phyloP scores from a whole-genome alignment of 2,113 vertebrate genomes.

The Colius striatus region DNA sequence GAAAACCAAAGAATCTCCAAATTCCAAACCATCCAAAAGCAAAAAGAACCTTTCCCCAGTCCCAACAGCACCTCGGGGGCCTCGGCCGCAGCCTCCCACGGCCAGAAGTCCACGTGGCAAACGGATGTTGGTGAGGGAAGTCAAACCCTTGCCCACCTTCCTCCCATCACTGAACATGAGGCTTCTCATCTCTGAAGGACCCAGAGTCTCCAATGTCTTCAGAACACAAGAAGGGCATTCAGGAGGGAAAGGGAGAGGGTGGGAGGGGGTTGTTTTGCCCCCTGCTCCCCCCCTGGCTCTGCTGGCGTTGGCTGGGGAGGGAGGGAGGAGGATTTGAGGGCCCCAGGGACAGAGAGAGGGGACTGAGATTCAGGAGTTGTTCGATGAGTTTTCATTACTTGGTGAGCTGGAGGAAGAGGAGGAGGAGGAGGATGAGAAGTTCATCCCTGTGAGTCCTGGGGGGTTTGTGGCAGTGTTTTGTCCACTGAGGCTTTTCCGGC shows the following conservation, averaged over 20 bases:
- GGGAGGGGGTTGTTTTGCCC: neutral
- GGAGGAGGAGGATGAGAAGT: slow-evolving; percentile 89
- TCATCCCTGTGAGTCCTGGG: slow-evolving; percentile 90
- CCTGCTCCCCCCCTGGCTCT: neutral
- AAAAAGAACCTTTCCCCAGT: too few relatives aligned
- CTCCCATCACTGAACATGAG: slow-evolving; percentile 33
- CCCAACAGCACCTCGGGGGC: neutral
- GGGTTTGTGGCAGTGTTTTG: slow-evolving; percentile 98
- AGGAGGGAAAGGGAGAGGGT: neutral
- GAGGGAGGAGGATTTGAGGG: slow-evolving; percentile 22
- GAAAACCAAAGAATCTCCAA: neutral
- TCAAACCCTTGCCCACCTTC: too few relatives aligned
- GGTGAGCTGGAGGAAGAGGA: slow-evolving; percentile 88
- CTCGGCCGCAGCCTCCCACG: neutral
- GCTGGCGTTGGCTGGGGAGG: slow-evolving; percentile 14
- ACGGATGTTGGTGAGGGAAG: neutral
- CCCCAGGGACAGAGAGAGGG: slow-evolving; percentile 26
- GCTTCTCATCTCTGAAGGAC: slow-evolving; percentile 50
- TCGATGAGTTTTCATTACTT: slow-evolving; percentile 88
- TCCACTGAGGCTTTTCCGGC: slow-evolving; percentile 96
- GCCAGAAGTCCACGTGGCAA: slow-evolving; percentile 35
- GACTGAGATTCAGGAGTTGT: slow-evolving; percentile 85
- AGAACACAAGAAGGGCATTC: slow-evolving; percentile 10
- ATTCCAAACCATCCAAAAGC: slow-evolving; percentile 28
- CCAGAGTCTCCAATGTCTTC: neutral